Base-by-base conservation (phyloP, 2,888 invertebrate species). In the Rhaphigaster nebulosa region DNA sequence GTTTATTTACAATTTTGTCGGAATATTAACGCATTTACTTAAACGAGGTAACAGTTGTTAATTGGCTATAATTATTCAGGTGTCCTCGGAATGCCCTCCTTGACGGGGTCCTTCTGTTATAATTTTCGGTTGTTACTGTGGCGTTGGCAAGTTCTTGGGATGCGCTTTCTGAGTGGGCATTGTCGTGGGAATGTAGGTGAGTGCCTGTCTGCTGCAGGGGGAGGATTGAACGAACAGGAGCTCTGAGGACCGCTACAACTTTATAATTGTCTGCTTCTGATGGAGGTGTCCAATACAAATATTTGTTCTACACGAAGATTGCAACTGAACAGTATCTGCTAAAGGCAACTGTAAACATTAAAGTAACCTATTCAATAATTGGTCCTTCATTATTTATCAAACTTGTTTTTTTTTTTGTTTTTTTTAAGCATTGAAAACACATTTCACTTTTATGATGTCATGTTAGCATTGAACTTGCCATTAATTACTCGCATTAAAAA, bases 191-290 rank as follows among this genome's bases (percentile, higher is more conserved):
- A 23, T 38, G 65, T 29, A 18, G 65, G 34, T 76, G 15, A 38
- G 38, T 76, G 23, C 34, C 34, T 38, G 70, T 23, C 70, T 76
- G 34, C 38, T 8, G 20, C 34, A 34, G 34, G 70, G 29, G 18
- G 34, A 38, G 29, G 65, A 29, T 29, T 65, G 29, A 15, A 15
- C 29, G 12, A 65, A 65, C 65, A 65, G 34, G 20, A 38, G 34
- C 34, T 76, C 38, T 76, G 34, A 15, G 34, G 70, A 76, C 70
- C 34, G 8, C 20, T 8, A 38, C 34, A 76, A 76, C 70, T 76
- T 76, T 76, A 38, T 76, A 76, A 76, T 76, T 34, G 70, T 76
- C 70, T 76, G 70, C 70, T 76, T 76, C 70, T 76, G 70, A 76
- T 38, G 38, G 70, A 23, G 15, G 70, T 38, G 70, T 76, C 70